These are phyloP conservation scores for Anseranas semipalmata DNA, from an alignment of 2,113 vertebrate species.

Conservation along the genomic window DNA sequence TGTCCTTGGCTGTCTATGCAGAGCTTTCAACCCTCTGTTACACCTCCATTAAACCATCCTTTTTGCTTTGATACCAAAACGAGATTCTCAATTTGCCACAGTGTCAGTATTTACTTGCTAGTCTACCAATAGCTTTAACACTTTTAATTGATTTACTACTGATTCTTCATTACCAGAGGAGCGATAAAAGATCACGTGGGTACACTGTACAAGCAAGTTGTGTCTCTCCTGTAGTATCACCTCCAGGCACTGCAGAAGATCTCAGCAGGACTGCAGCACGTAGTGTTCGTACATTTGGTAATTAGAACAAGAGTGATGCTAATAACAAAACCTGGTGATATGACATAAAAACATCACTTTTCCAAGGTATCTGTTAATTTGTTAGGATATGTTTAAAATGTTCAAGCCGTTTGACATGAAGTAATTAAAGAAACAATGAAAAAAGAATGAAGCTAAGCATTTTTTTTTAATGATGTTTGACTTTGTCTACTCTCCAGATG, in stretches of 20 bases:
- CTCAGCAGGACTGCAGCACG: neutral
- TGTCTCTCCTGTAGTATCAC: neutral
- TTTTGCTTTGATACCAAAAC: neutral
- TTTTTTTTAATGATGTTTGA: neutral
- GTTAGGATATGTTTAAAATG: neutral
- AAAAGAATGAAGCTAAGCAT: neutral
- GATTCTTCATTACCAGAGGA: constrained; percentile 5
- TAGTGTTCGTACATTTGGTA: neutral
- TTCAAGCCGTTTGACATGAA: neutral
- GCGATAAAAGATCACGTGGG: neutral
- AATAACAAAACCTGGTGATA: neutral
- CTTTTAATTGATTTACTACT: constrained; percentile 33
- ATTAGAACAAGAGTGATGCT: neutral
- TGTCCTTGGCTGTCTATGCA: neutral
- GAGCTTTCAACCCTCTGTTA: neutral
- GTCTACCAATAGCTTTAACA: neutral
- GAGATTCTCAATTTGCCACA: neutral
- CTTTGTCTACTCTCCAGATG: neutral
- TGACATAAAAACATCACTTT: neutral
- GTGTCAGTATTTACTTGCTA: constrained; percentile 25
- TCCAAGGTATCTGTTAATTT: neutral
- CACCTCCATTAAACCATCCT: neutral
- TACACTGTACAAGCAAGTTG: neutral
- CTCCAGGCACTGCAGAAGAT: neutral
- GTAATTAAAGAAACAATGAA: neutral